Evolutionary conservation across 1,140 invertebrate species (phyloP).

Genomic region (Drosophila pallidifrons): DNA sequence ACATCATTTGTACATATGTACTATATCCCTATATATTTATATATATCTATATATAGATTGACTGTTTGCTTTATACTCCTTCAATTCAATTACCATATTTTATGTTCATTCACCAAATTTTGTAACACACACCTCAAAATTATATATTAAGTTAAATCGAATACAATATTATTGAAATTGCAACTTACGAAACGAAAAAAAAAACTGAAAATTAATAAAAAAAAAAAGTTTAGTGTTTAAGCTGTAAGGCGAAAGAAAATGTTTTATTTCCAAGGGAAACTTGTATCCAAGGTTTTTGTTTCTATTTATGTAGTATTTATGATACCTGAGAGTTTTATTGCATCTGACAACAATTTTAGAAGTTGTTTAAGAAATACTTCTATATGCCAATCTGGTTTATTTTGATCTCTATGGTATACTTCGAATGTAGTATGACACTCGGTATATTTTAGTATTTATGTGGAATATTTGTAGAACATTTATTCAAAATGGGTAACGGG

Average conservation of each 20-base stretch:
- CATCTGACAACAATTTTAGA: too few relatives aligned
- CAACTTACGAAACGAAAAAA: conserved; percentile 5
- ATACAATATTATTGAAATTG: conserved; percentile 11
- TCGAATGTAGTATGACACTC: too few relatives aligned
- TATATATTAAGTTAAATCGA: conserved; percentile 15
- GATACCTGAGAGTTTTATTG: too few relatives aligned
- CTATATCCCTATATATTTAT: conserved; percentile 1
- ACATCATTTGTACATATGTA: conserved; percentile 6
- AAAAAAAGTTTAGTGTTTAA: conserved; percentile 1
- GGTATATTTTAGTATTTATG: too few relatives aligned
- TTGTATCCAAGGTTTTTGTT: neutral
- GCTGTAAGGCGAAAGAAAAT: neutral
- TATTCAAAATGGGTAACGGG: too few relatives aligned
- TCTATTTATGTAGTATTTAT: too few relatives aligned
- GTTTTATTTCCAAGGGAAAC: neutral
- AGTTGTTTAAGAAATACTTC: too few relatives aligned
- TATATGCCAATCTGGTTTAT: too few relatives aligned
- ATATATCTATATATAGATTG: neutral
- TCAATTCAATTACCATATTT: conserved; percentile 3
- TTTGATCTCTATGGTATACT: too few relatives aligned
- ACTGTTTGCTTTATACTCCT: neutral
- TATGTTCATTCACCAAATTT: conserved; percentile 13
- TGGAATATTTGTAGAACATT: too few relatives aligned
- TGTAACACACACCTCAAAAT: conserved; percentile 7
- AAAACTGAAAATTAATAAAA: conserved; percentile 1